These are phyloP conservation scores for Dryomyza anilis DNA, from an alignment of 2,888 invertebrate genomes.

Conservation along the genomic window DNA sequence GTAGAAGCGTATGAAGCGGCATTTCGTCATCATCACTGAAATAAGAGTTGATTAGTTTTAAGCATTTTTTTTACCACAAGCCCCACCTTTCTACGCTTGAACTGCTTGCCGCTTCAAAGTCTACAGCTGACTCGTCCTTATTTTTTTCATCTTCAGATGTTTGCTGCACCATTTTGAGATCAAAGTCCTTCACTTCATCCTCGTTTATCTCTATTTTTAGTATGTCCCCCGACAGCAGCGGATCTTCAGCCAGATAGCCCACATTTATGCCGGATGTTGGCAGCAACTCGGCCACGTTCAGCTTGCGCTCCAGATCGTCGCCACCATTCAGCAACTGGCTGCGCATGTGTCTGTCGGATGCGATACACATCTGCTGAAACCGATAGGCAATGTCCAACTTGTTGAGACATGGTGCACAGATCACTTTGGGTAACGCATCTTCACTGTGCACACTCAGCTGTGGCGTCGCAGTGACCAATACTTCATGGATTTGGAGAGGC, in stretches of 20 bases:
- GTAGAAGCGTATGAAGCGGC: background rate
- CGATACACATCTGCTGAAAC: conserved; percentile 63
- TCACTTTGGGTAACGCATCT: conserved; percentile 67
- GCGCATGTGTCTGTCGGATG: conserved; percentile 53
- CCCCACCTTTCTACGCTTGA: background rate
- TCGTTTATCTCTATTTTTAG: background rate
- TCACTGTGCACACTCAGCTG: conserved; percentile 2
- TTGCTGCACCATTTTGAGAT: background rate
- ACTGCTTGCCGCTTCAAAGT: background rate
- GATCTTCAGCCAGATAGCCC: conserved; percentile 17
- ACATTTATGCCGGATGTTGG: background rate
- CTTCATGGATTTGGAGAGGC: conserved; percentile 7
- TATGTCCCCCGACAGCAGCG: conserved; percentile 21
- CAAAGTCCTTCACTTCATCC: background rate
- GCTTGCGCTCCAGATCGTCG: background rate
- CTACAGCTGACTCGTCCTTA: background rate
- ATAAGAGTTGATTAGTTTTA: background rate
- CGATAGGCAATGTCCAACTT: conserved; percentile 63
- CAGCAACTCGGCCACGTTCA: background rate
- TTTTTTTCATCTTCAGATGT: background rate
- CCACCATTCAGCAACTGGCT: conserved; percentile 39
- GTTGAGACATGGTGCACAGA: conserved; percentile 66
- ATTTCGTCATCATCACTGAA: background rate
- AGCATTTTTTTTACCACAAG: background rate
- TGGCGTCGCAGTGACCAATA: conserved; percentile 11